Percentiles rank a stretch among this genome's conserved stretches.
phyloP scores from a whole-genome alignment of 1,140 invertebrate genomes.

The Eumaeus atala region DNA sequence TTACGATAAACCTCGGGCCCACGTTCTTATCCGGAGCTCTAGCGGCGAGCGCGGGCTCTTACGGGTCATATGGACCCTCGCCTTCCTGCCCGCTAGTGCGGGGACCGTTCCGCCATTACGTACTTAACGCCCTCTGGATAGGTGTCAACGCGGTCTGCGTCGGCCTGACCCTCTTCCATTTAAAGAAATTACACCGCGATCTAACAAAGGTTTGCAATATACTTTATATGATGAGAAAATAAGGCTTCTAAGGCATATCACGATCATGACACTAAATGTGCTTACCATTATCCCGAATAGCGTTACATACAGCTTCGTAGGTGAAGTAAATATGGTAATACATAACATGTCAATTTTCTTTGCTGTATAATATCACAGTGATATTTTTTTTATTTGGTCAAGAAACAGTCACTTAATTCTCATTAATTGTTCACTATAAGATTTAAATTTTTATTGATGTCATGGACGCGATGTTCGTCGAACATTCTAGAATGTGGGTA shows the following conservation, averaged over 20 bases:
- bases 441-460: slow-evolving; percentile 11
- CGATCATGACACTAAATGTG: slow-evolving; percentile 6
- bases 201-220: slow-evolving; percentile 79
- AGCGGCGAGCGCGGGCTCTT: slow-evolving; percentile 86
- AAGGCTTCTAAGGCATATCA: slow-evolving; percentile 1
- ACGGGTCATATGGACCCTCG: slow-evolving; percentile 75
- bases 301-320: neutral
- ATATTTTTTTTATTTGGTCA: neutral
- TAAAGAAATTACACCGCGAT: slow-evolving; percentile 88
- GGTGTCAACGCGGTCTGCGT: slow-evolving; percentile 91
- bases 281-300: neutral
- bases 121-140: slow-evolving; percentile 93
- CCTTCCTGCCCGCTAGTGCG: slow-evolving; percentile 88
- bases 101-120: slow-evolving; percentile 88
- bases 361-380: neutral
- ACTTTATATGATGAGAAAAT: neutral
- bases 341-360: neutral
- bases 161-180: slow-evolving; percentile 87
- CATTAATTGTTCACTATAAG: slow-evolving; percentile 3
- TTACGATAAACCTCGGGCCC: slow-evolving; percentile 93
- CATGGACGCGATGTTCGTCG: slow-evolving; percentile 3
- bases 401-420: slow-evolving; percentile 15
- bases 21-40: slow-evolving; percentile 91
- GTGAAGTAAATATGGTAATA: neutral
- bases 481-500: neutral